Percentiles rank a stretch among this genome's conserved stretches.
phyloP scores from a whole-genome alignment of 2,888 invertebrate species.

The Ametastegia equiseti region DNA sequence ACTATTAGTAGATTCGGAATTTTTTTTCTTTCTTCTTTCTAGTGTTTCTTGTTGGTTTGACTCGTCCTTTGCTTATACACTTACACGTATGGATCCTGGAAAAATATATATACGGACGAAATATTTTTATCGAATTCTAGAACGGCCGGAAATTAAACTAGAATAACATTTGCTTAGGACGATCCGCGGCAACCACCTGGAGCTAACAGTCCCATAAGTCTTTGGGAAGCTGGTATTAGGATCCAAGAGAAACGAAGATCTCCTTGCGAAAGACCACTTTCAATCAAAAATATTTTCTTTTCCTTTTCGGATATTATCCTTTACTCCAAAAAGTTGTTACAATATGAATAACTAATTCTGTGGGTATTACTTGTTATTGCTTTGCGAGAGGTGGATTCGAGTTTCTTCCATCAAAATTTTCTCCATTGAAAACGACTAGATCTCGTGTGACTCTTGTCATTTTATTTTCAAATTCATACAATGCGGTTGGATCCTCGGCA shows the following conservation, averaged over 20 bases:
- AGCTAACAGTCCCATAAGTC: background rate
- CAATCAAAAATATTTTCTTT: constrained; percentile 1
- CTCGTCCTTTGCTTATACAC: background rate
- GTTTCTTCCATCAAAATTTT: background rate
- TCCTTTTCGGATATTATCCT: background rate
- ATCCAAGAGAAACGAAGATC: background rate
- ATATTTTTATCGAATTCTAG: background rate
- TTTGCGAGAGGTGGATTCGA: background rate
- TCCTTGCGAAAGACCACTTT: background rate
- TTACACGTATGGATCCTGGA: background rate
- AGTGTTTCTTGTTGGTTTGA: background rate
- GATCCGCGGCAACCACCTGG: background rate
- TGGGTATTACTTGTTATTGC: background rate
- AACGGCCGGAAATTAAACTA: constrained; percentile 2
- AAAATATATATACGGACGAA: background rate
- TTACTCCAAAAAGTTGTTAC: background rate
- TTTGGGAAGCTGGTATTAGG: constrained; percentile 17
- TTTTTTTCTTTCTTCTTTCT: background rate
- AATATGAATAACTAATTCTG: background rate
- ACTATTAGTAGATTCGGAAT: background rate
- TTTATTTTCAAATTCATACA: background rate
- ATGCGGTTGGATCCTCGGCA: background rate
- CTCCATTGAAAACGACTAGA: background rate
- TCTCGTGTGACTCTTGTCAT: background rate
- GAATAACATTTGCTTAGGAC: constrained; percentile 23